Evolutionary conservation across 2,113 vertebrate species (phyloP).

Genomic region (Lates calcarifer): DNA sequence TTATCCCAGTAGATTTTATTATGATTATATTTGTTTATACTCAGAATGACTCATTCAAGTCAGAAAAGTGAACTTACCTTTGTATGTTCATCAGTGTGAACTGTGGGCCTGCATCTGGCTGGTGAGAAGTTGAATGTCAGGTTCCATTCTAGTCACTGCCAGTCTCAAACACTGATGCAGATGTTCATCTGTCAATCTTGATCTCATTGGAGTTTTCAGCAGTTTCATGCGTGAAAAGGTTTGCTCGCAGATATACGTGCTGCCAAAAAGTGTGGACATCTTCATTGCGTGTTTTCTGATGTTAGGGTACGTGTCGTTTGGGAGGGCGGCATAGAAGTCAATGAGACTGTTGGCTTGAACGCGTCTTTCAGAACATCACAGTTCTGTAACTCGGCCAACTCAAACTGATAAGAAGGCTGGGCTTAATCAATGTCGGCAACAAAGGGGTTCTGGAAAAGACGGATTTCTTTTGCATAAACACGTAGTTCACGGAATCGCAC

Average conservation of each 20-base stretch:
- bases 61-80: constrained; percentile 36
- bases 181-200: constrained; percentile 42
- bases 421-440: too few species aligned
- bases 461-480: too few species aligned
- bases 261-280: constrained; percentile 37
- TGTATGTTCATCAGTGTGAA: constrained; percentile 37
- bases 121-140: constrained; percentile 34
- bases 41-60: constrained; percentile 32
- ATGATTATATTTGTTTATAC: constrained; percentile 30
- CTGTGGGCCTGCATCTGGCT: constrained; percentile 41
- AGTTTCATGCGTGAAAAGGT: constrained; percentile 36
- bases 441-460: too few species aligned
- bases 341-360: too few species aligned
- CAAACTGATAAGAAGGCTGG: too few species aligned
- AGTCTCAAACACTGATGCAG: constrained; percentile 36
- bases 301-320: too few species aligned
- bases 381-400: too few species aligned
- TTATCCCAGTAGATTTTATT: constrained; percentile 36
- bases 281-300: constrained; percentile 12
- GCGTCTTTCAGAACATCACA: too few species aligned
- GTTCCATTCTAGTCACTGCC: constrained; percentile 45
- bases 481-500: too few species aligned
- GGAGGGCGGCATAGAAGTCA: too few species aligned
- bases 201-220: constrained; percentile 25
- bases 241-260: constrained; percentile 27